Base-by-base conservation (phyloP, 2,797 vertebrate genomes). In the Lepus townsendii region DNA sequence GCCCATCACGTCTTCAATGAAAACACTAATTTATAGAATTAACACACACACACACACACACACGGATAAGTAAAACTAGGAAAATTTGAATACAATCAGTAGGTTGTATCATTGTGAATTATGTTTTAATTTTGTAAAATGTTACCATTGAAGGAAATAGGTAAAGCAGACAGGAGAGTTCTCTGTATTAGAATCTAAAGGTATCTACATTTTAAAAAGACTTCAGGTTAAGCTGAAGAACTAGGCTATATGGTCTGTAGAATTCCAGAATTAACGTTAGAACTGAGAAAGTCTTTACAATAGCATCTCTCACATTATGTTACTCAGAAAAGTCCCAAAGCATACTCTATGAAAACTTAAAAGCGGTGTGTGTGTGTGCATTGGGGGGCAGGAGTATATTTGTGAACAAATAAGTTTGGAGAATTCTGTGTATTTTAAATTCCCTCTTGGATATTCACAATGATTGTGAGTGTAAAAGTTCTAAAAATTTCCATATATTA, bases 381-480 rank as follows among this genome's bases (percentile, higher is more conserved):
- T 42, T 42, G 52, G n/a, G 17, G 10, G 11, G 38, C 52, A 88
- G 13, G 38, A 42, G 38, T 42, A 7, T 42, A 42, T 73, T 90
- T 20, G 16, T 77, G 30, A 30, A 90, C 73, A 82, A 72, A 52
- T 87, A 82, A 78, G 26, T 65, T 82, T 93, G 30, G 17, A 83
- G 50, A 87, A 68, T 82, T 62, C 42, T 78, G 5, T 73, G 26
- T 52, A 79, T 80, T 95, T 94, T 75, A 32, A 88, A 85, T 93
- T 91, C 26, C 8, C 26, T 88, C 10, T 57, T 85, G 9, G 65
- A 73, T 24, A 85, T 78, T 83, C 20, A 88, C 35, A 73, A 66
- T 73, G 26, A 27, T 83, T 22, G 9, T 54, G 57, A 88, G 3
- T 84, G 62, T 52, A 69, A 91, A 91, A 73, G 17, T 93, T 91